Conservation (phyloP, 2,888 invertebrate genomes). For the Limnephilus auricula region DNA sequence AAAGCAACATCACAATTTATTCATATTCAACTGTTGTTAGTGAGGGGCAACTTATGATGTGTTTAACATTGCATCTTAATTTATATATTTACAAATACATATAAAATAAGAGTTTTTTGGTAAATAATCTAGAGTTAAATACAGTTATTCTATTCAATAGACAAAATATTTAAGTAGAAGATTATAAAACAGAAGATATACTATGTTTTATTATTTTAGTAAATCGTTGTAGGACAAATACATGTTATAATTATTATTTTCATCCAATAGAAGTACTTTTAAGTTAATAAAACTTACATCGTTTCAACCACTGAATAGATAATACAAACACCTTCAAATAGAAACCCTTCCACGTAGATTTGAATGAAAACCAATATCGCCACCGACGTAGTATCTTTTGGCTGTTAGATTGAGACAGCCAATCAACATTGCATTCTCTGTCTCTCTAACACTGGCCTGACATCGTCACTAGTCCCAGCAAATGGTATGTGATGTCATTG, state of each 20-base stretch:
- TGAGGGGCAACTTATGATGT: slow-evolving; percentile 29
- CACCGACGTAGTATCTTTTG: too few relatives aligned
- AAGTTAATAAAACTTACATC: not conserved
- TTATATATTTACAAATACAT: slow-evolving; percentile 48
- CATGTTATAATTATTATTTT: not conserved
- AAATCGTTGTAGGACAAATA: not conserved
- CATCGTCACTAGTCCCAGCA: too few relatives aligned
- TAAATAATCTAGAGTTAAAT: slow-evolving; percentile 45
- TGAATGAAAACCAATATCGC: too few relatives aligned
- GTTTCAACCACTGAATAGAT: not conserved
- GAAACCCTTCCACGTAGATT: too few relatives aligned
- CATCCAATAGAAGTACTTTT: not conserved
- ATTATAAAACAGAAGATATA: not conserved
- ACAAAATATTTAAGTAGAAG: slow-evolving; percentile 12
- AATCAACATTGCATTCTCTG: too few relatives aligned
- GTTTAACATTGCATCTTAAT: slow-evolving; percentile 46
- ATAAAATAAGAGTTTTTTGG: slow-evolving; percentile 45
- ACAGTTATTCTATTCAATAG: slow-evolving; percentile 17
- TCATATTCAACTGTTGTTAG: slow-evolving; percentile 38
- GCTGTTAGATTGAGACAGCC: too few relatives aligned
- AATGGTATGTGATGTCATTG: too few relatives aligned
- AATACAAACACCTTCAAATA: too few relatives aligned
- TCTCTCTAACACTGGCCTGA: too few relatives aligned
- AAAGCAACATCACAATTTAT: slow-evolving; percentile 52
- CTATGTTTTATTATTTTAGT: slow-evolving; percentile 22